Evolutionary conservation across 2,888 invertebrate species (phyloP), one percentile per base, ranked within the genome.

Genomic region (Sinelater perroti): DNA sequence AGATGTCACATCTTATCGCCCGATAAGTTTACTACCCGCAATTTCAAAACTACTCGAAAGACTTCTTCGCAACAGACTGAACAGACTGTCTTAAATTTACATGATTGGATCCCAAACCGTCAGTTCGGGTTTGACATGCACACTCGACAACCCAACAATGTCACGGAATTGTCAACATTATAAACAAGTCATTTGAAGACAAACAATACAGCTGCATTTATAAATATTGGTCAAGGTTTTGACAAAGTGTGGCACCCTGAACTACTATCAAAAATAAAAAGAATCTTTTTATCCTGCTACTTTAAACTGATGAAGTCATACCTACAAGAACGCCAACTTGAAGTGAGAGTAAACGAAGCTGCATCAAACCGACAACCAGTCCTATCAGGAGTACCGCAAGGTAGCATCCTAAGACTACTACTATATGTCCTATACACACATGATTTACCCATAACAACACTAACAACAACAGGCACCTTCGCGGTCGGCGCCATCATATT

Each of bases 241-340:
- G 31, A 46, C 13, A 46, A 16, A 20, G 31, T 46, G 31, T 46
- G 31, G 31, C 46, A 44, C 14, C 30, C 30, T 31, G 31, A 31
- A 8, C n/a, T 44, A 13, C 44, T 44, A 7, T 1, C n/a, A 13
- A 46, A 46, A 46, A 30, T 46, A 17, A 46, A 46, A 46, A 17
- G 31, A 26, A 8, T 44, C 20, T 21, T 40, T 11, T 24, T 24
- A 40, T 14, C 20, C 21, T 24, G 21, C 20, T 40, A 40, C 24
- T 40, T 21, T 40, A 10, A 21, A 7, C 21, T 40, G 10, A 13
- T 40, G 8, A 5, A 21, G 21, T 40, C 38, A 11, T 40, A 40
- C 21, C 11, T 40, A 10, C 24, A 20, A 10, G 21, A 40, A 20
- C 38, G 38, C 21, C 17, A 40, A 21, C 24, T 40, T 11, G 5